Evolutionary conservation across 2,888 invertebrate genomes (phyloP), one percentile per base, ranked within the genome.

Genomic region (Drosophila stalkeri): DNA sequence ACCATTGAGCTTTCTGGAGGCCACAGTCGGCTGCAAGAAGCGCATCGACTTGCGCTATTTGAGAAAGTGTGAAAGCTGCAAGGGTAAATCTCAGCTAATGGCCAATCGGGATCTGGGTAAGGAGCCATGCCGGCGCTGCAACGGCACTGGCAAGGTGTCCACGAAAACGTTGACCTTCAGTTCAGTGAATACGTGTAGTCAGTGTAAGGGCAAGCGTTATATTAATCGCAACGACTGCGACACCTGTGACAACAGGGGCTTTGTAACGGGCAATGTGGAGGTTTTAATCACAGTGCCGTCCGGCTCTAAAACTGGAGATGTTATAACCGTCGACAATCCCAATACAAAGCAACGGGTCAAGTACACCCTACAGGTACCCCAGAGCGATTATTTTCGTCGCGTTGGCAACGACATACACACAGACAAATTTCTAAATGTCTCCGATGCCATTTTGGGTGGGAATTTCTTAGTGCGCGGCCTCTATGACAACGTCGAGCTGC

Each of bases 381-480:
- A 74, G 18, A 92, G 88, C 18, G 90, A 88, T 9, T 86, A 92
- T 8, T 93, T 91, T 55, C 85, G 82, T 6, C 90, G 92, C 7
- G 59, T 83, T 1, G 92, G 91, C 23, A 90, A 88, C n/a, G 89
- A 93, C 63, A 79, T 93, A 0, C 59, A 72, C 20, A 91, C 92
- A 0, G 91, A 91, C 23, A 90, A 91, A 61, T 83, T 88, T 56
- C 52, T 93, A 0, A 91, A 86, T 23, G 82, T 93, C 9, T 86
- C 89, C 11, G 91, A 93, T 51, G 93, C 92, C 0, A 82, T 93
- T 14, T 67, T 93, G 5, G 93, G 92, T 16, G 92, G 91, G 3
- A 83, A 55, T 2, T 88, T 91, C n/a, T 82, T 81, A 23, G 81
- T 92, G 6, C 91, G 90, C 31, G 92, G 92, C 4, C 77, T 93